phyloP scores from a whole-genome alignment of 1,140 invertebrate species.

The Drosophila sp. region DNA sequence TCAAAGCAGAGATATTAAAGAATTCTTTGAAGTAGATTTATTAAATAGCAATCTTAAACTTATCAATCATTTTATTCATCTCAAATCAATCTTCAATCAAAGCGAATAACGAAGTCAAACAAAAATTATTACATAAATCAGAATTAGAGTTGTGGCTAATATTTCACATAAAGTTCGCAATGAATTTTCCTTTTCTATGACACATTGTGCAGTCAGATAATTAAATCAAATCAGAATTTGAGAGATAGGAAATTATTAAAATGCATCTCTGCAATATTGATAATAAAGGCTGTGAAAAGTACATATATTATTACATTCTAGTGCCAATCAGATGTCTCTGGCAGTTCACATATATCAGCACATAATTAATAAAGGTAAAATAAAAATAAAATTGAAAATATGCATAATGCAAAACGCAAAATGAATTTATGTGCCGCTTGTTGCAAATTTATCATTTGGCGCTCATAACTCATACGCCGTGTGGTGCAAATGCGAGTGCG shows the following conservation, averaged over 20 bases:
- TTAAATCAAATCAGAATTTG: not conserved
- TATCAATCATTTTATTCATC: too few relatives aligned
- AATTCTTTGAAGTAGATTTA: too few relatives aligned
- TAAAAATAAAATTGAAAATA: conserved; percentile 18
- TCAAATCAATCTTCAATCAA: too few relatives aligned
- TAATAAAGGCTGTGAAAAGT: too few relatives aligned
- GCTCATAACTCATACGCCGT: conserved; percentile 77
- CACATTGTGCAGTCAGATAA: not conserved
- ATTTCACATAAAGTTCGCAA: too few relatives aligned
- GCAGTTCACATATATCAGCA: not conserved
- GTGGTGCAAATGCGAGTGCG: conserved; percentile 36
- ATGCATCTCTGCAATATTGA: too few relatives aligned
- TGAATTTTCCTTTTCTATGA: not conserved
- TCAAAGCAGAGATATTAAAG: too few relatives aligned
- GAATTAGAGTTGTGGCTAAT: too few relatives aligned
- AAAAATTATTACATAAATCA: too few relatives aligned
- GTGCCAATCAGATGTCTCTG: not conserved
- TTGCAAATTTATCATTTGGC: conserved; percentile 58
- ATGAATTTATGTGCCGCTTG: conserved; percentile 66
- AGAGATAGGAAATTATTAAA: not conserved
- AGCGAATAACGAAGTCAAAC: too few relatives aligned
- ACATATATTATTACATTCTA: not conserved
- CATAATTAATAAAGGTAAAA: conserved; percentile 15
- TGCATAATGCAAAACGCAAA: conserved; percentile 34
- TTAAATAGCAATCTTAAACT: too few relatives aligned